A percentile compares a stretch with the other conserved stretches of the same genome.
These are phyloP conservation scores for Danio jaintianensis DNA, from an alignment of 2,797 vertebrate species.

Conservation along the genomic window DNA sequence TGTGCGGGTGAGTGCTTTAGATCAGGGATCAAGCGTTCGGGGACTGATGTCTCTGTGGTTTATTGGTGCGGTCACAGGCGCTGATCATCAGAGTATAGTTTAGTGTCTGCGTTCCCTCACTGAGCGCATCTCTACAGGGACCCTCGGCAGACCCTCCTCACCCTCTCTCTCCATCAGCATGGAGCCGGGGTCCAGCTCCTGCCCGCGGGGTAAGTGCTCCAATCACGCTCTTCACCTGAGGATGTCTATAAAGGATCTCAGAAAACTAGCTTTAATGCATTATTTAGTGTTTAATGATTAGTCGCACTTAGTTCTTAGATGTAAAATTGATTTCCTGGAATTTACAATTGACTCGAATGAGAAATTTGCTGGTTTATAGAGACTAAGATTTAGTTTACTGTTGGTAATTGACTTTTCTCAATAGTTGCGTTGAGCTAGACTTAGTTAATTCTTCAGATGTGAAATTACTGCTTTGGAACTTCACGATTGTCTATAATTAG, in stretches of 20 bases:
- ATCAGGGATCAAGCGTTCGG: conserved; percentile 73
- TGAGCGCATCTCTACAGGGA: conserved; percentile 29
- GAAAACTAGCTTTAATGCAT: not conserved
- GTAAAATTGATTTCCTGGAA: not conserved
- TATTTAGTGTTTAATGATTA: no score
- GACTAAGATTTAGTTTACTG: not conserved
- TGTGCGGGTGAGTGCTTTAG: conserved; percentile 59
- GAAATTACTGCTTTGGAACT: not conserved
- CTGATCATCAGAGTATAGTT: conserved; percentile 70
- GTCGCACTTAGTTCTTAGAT: not conserved
- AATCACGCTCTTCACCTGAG: conserved; percentile 2
- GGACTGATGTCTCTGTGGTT: conserved; percentile 76
- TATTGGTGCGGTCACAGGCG: conserved; percentile 70
- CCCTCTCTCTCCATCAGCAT: conserved; percentile 74
- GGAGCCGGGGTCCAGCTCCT: conserved; percentile 79
- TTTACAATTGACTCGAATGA: no score
- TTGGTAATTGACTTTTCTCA: not conserved
- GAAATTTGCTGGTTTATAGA: no score
- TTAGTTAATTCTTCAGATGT: not conserved
- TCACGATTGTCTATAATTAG: not conserved
- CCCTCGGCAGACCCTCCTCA: conserved; percentile 55
- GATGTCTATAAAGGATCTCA: not conserved
- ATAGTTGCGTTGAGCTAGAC: not conserved
- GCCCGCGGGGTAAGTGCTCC: conserved; percentile 76
- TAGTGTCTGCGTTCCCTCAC: conserved; percentile 38